phyloP scores from a whole-genome alignment of 2,888 invertebrate genomes.

The Phytoseiulus persimilis region DNA sequence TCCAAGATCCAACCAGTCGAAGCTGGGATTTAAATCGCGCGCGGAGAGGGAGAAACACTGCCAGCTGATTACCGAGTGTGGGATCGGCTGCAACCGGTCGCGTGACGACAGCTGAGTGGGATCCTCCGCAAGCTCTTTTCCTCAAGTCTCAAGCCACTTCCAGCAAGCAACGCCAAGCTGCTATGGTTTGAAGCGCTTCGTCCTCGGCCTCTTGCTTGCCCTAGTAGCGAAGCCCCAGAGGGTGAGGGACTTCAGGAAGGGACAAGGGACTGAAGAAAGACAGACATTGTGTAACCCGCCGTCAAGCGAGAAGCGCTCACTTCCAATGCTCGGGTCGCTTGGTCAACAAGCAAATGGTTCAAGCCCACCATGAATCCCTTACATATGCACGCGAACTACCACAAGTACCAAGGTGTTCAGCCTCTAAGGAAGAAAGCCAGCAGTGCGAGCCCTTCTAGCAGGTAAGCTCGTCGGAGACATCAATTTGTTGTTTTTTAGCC shows the following conservation, averaged over 20 bases:
- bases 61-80: background rate
- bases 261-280: slow-evolving; percentile 5
- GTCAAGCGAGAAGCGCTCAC: slow-evolving; percentile 5
- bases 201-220: background rate
- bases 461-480: background rate
- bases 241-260: background rate
- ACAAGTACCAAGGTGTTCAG: slow-evolving; percentile 8
- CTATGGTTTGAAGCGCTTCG: background rate
- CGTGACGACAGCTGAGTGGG: background rate
- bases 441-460: background rate
- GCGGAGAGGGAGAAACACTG: background rate
- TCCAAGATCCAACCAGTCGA: background rate
- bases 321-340: background rate
- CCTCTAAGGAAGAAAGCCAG: background rate
- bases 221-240: background rate
- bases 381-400: slow-evolving; percentile 35
- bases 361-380: slow-evolving; percentile 15
- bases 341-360: background rate
- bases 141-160: background rate
- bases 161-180: background rate
- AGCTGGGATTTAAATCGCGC: background rate
- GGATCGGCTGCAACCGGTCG: background rate
- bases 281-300: background rate
- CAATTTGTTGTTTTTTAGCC: background rate
- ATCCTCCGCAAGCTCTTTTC: background rate